Evolutionary conservation across 1,140 invertebrate species (phyloP).

Genomic region (Cherax destructor): DNA sequence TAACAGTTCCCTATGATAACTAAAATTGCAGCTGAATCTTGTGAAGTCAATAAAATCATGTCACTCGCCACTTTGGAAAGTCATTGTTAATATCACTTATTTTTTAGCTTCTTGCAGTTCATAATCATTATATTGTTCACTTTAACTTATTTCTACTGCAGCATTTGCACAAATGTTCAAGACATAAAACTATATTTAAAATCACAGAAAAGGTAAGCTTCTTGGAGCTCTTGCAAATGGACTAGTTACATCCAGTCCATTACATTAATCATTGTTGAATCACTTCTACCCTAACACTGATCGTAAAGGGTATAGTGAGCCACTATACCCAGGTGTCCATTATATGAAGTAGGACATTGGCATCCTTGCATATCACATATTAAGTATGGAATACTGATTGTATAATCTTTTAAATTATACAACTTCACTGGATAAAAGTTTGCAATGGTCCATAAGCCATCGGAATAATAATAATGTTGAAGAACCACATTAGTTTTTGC

Average conservation of each 20-base stretch:
- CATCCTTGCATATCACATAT: slow-evolving; percentile 57
- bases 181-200: slow-evolving; percentile 59
- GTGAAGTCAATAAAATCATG: background rate
- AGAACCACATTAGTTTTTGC: background rate
- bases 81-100: background rate
- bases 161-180: slow-evolving; percentile 34
- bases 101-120: slow-evolving; percentile 1
- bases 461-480: background rate
- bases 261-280: background rate
- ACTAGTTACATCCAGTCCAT: slow-evolving; percentile 1
- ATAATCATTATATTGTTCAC: background rate
- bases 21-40: background rate
- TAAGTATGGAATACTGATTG: background rate
- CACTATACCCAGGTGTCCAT: background rate
- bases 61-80: background rate
- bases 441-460: slow-evolving; percentile 2
- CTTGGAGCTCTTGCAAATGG: slow-evolving; percentile 22
- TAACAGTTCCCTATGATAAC: background rate
- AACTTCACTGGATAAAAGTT: background rate
- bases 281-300: background rate
- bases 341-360: slow-evolving; percentile 8
- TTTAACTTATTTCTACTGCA: slow-evolving; percentile 42
- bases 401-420: background rate
- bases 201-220: slow-evolving; percentile 54
- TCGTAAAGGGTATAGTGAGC: background rate